Conservation (phyloP, 2,113 vertebrate species). For the Dicerorhinus sumatrensis region DNA sequence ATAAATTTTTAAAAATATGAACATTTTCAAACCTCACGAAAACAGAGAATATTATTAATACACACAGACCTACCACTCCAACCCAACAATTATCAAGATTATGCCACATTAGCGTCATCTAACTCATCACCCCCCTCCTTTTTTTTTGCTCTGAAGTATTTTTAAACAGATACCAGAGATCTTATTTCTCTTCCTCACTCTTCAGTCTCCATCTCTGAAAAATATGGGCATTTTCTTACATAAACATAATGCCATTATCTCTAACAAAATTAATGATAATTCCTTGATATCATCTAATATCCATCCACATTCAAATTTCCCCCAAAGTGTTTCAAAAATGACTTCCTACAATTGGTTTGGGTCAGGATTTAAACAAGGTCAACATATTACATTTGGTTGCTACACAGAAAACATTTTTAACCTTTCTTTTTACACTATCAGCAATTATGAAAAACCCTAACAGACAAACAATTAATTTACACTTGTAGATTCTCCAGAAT, state of each 20-base stretch:
- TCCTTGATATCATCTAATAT: background rate
- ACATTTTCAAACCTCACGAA: constrained; percentile 14
- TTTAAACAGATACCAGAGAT: constrained; percentile 9
- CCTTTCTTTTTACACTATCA: background rate
- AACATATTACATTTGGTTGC: background rate
- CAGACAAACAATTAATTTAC: constrained; percentile 18
- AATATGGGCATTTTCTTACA: background rate
- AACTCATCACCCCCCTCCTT: background rate
- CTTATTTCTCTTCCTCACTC: background rate
- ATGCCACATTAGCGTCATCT: background rate
- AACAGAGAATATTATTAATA: background rate
- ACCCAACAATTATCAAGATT: background rate
- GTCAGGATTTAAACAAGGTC: constrained; percentile 38
- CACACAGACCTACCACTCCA: background rate
- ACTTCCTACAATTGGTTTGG: constrained; percentile 1
- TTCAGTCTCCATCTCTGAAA: background rate
- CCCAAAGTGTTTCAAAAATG: constrained; percentile 33
- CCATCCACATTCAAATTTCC: constrained; percentile 29
- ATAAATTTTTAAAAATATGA: constrained; percentile 9
- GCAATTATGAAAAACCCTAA: constrained; percentile 34
- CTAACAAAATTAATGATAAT: constrained; percentile 52
- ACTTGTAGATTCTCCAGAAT: background rate
- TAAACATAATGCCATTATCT: background rate
- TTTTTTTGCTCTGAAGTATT: background rate
- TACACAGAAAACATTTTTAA: constrained; percentile 9